A percentile compares a stretch with the other conserved stretches of the same genome.
These are phyloP conservation scores for Syngnathus typhle DNA, from an alignment of 2,113 vertebrate genomes.

Conservation along the genomic window DNA sequence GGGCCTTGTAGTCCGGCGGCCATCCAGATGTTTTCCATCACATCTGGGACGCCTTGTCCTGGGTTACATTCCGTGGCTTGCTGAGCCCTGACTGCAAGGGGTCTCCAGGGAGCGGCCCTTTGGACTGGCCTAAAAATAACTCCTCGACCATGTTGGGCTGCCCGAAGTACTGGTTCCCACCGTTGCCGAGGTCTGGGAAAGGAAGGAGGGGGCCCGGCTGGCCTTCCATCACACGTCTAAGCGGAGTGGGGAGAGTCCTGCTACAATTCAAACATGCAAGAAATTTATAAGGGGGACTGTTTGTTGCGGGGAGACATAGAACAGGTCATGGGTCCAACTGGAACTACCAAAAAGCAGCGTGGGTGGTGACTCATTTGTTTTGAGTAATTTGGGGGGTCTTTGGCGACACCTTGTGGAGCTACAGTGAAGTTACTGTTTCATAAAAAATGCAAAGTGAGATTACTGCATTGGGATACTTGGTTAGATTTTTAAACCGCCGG, in stretches of 20 bases:
- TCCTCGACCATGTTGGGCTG: constrained; percentile 55
- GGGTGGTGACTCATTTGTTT: neutral
- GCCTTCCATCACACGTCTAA: neutral
- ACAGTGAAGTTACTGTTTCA: constrained; percentile 5
- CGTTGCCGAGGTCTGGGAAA: constrained; percentile 72
- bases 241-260: constrained; percentile 29
- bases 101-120: constrained; percentile 67
- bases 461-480: no score
- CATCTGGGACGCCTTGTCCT: constrained; percentile 66
- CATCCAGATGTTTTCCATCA: constrained; percentile 77
- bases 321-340: no score
- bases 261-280: constrained; percentile 9
- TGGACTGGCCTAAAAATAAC: constrained; percentile 73
- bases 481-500: no score
- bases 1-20: constrained; percentile 47
- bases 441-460: neutral
- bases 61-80: constrained; percentile 73
- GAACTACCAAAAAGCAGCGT: neutral
- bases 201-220: constrained; percentile 45
- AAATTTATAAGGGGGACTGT: neutral
- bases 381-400: constrained; percentile 15
- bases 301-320: neutral
- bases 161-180: constrained; percentile 69
- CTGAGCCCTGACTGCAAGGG: constrained; percentile 64
- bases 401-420: constrained; percentile 41